Conservation (phyloP, 2,113 vertebrate species). For the Ageneiosus marmoratus region DNA sequence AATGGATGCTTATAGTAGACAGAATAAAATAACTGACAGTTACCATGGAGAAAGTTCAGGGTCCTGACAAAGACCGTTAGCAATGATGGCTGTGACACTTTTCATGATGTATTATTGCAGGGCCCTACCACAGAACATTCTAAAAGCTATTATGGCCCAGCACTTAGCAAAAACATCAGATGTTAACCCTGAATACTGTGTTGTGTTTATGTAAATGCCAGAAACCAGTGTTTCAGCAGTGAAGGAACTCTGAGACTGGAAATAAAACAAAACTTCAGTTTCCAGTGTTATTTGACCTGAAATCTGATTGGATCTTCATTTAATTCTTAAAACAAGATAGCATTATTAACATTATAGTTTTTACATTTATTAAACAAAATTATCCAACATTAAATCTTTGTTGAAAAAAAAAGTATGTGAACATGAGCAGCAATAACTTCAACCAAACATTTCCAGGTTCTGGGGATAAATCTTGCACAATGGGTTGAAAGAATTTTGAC, state of each 20-base stretch:
- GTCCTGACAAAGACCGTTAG: neutral
- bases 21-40: neutral
- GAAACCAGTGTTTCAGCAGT: neutral
- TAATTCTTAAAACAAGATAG: too few relatives aligned
- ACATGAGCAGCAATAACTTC: too few relatives aligned
- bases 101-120: conserved; percentile 26
- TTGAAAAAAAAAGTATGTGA: too few relatives aligned
- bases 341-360: too few relatives aligned
- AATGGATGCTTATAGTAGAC: neutral
- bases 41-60: neutral
- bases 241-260: neutral
- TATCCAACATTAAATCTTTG: too few relatives aligned
- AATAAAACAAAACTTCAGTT: neutral
- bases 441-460: too few relatives aligned
- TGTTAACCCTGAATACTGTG: neutral
- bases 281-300: neutral
- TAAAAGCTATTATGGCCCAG: neutral
- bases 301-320: too few relatives aligned
- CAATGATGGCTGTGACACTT: neutral
- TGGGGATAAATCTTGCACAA: too few relatives aligned
- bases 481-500: too few relatives aligned
- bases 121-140: neutral
- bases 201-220: conserved; percentile 1
- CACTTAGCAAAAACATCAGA: neutral
- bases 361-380: too few relatives aligned